These are phyloP conservation scores for Micropoecilia bifurca DNA, from an alignment of 2,797 vertebrate genomes.

Conservation along the genomic window DNA sequence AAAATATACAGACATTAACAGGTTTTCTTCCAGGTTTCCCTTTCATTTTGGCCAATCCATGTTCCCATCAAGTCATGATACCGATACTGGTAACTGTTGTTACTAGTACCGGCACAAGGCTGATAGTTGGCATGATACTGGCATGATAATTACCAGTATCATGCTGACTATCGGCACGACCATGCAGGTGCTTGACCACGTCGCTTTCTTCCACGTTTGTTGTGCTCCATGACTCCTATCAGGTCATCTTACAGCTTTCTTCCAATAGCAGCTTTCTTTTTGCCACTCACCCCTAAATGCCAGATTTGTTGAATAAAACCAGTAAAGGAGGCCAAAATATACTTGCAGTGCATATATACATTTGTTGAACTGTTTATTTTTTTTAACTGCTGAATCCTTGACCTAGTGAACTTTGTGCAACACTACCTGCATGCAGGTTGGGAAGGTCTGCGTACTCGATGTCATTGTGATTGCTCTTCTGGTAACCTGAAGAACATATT, in stretches of 20 bases:
- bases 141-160: too few relatives aligned
- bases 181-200: neutral
- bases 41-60: too few relatives aligned
- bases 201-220: neutral
- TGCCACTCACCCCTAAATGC: neutral
- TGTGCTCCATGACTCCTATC: neutral
- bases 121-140: too few relatives aligned
- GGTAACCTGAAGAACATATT: neutral
- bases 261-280: neutral
- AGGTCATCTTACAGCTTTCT: neutral
- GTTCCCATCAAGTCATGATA: neutral
- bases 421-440: neutral
- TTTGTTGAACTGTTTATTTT: neutral
- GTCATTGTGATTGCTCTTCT: neutral
- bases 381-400: neutral
- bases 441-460: neutral
- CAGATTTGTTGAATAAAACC: neutral
- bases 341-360: neutral
- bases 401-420: neutral
- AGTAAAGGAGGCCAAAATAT: neutral
- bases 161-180: too few relatives aligned
- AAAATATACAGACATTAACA: too few relatives aligned
- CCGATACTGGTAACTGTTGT: too few relatives aligned
- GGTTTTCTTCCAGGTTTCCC: too few relatives aligned
- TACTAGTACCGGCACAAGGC: too few relatives aligned